A percentile compares a stretch with the other conserved stretches of the same genome.
phyloP scores from a whole-genome alignment of 2,797 vertebrate genomes.

The Fratercula arctica region DNA sequence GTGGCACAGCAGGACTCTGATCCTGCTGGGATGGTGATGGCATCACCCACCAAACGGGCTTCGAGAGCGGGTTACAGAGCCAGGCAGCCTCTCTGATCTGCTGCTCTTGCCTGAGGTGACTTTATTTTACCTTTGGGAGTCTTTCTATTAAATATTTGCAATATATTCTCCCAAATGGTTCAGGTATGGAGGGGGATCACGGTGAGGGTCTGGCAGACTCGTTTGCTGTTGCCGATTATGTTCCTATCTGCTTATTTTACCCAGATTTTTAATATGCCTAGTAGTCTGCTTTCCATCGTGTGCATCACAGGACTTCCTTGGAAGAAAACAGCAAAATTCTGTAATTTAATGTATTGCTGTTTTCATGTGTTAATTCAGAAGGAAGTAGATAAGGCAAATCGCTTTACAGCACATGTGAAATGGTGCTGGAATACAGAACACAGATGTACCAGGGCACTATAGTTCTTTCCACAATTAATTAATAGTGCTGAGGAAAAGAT shows the following conservation, averaged over 20 bases:
- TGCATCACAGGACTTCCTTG: neutral
- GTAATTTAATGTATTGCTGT: neutral
- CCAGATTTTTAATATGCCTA: neutral
- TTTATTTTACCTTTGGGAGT: neutral
- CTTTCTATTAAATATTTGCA: neutral
- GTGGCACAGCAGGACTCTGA: neutral
- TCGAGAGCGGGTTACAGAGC: neutral
- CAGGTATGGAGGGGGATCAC: accelerated
- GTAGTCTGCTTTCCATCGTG: neutral
- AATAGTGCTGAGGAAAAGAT: neutral
- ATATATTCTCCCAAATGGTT: neutral
- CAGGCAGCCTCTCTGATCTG: neutral
- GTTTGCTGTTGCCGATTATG: neutral
- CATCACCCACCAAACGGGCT: accelerated
- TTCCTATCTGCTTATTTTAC: neutral
- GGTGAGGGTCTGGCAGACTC: neutral
- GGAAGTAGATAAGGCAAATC: neutral
- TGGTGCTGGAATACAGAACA: neutral
- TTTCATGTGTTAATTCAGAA: slow-evolving; percentile 6
- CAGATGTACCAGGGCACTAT: neutral
- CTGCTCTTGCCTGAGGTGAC: neutral
- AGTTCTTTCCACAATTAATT: neutral
- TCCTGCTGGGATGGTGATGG: neutral
- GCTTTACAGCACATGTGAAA: accelerated
- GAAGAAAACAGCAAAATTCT: neutral